Base-by-base conservation (phyloP, 2,797 vertebrate genomes). In the Ceyx erithaca region DNA sequence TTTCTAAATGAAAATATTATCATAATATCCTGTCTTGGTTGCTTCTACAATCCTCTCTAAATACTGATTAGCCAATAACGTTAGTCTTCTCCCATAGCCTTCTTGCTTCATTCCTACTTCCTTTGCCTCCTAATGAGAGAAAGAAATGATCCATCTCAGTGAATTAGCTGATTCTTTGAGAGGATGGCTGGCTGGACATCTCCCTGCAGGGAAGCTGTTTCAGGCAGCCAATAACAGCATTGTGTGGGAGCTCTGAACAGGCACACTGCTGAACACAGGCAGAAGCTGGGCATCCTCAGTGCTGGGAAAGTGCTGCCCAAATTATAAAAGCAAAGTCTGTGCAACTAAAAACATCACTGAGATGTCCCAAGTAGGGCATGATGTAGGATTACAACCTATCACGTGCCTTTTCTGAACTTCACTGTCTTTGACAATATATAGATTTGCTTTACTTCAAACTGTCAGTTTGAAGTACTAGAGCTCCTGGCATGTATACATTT, bases 1-100 rank as follows among this genome's bases (percentile, higher is more conserved):
- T 86, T 93, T 71, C 52, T 77, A 92, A 92, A 86, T 87, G 23
- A 95, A 88, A 91, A 45, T 67, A 90, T 64, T 80, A 92, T 40
- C 28, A 63, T 49, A 59, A 86, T 84, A 45, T 83, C 33, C 23
- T 21, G 12, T 41, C 15, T 76, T 57, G 75, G 22, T 67, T 67
- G 6, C 18, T 81, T 81, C 9, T 25, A 26, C 2, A 7, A 35
- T 48, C 70, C 57, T 91, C 57, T 41, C n/a, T 70, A 79, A 89
- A 73, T 70, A 72, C 17, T 25, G 51, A 57, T 79, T 62, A 70
- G 12, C 40, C 51, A 71, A 52, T 37, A 85, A 3, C 12, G 12
- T 66, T 58, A 4, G 7, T 87, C 26, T 67, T 77, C 26, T 69
- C 14, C 87, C 30, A 28, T 19, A 57, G 11, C 8, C 16, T 72